phyloP scores from a whole-genome alignment of 23 tunicate species.

The Ascidia mentula region DNA sequence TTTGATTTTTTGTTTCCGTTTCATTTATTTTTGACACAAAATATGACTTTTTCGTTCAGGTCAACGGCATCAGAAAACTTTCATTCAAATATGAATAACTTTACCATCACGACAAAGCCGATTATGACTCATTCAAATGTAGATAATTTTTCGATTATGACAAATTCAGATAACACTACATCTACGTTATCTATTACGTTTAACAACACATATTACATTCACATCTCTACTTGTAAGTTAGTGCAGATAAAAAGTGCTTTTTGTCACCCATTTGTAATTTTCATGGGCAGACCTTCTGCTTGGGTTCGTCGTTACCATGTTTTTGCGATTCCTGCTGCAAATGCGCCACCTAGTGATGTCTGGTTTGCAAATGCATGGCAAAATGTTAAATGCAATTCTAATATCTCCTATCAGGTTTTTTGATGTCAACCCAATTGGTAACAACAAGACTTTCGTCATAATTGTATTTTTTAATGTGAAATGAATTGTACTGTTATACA shows the following conservation, averaged over 20 bases:
- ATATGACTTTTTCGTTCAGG: not conserved
- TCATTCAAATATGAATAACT: no score
- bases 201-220: not conserved
- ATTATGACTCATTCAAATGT: not conserved
- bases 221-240: not conserved
- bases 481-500: not conserved
- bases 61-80: not conserved
- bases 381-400: conserved; percentile 65
- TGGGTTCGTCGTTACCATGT: no score
- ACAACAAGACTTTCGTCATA: no score
- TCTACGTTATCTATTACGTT: not conserved
- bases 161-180: not conserved
- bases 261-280: not conserved
- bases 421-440: conserved; percentile 67
- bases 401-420: conserved; percentile 71
- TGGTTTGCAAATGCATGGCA: conserved; percentile 61
- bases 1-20: no score
- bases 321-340: no score
- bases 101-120: no score
- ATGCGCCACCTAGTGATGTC: no score
- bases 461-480: not conserved
- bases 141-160: not conserved
- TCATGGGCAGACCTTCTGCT: no score
- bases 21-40: no score
- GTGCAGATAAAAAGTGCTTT: no score